Percentiles rank a stretch among this genome's conserved stretches.
phyloP scores from a whole-genome alignment of 1,140 invertebrate genomes.

The Brachionus paranguensis region DNA sequence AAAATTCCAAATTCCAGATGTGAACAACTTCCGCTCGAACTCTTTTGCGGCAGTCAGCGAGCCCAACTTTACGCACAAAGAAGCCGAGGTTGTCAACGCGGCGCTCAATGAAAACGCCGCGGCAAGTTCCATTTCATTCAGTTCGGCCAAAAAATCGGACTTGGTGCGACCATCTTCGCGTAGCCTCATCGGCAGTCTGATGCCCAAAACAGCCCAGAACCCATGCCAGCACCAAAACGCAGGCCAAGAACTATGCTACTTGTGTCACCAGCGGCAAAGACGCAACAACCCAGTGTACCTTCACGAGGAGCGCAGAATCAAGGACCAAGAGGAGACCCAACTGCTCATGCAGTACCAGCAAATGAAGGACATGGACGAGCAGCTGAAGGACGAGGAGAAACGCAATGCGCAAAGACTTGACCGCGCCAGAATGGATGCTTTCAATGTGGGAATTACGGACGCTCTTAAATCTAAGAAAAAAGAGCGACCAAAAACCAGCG shows the following conservation, averaged over 20 bases:
- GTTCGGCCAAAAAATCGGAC: neutral
- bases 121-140: neutral
- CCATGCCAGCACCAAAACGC: slow-evolving; percentile 49
- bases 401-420: slow-evolving; percentile 46
- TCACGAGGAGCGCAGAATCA: slow-evolving; percentile 47
- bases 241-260: slow-evolving; percentile 55
- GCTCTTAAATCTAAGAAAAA: slow-evolving; percentile 48
- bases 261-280: slow-evolving; percentile 53
- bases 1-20: slow-evolving; percentile 14
- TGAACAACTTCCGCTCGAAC: neutral
- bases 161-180: neutral
- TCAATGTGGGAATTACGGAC: slow-evolving; percentile 54
- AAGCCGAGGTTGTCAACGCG: neutral
- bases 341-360: slow-evolving; percentile 53
- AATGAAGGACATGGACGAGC: slow-evolving; percentile 52
- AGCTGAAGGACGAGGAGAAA: slow-evolving; percentile 50
- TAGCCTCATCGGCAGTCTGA: neutral
- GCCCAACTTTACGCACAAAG: neutral
- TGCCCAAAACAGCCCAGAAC: neutral
- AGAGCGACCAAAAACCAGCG: slow-evolving; percentile 33
- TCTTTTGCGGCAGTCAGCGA: neutral
- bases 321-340: slow-evolving; percentile 52
- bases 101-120: neutral
- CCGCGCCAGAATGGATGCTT: slow-evolving; percentile 53
- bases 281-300: slow-evolving; percentile 53